Evolutionary conservation across 2,113 vertebrate species (phyloP).

Genomic region (Gasterosteus nipponicus): DNA sequence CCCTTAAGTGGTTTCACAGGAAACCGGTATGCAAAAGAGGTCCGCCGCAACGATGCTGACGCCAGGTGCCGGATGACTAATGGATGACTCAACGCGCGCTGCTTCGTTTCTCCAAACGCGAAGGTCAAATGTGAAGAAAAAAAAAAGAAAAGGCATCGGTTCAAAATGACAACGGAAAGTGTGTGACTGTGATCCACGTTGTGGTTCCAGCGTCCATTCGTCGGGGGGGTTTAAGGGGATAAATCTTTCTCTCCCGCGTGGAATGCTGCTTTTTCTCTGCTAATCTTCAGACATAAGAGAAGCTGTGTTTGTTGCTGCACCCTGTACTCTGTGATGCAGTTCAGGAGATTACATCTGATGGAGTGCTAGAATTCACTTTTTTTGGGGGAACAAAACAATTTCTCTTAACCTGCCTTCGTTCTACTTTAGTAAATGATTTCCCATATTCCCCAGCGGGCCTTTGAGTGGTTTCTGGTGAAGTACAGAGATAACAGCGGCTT

Average conservation of each 20-base stretch:
- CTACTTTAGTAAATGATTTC: neutral
- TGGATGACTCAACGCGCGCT: neutral
- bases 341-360: neutral
- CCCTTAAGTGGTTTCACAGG: neutral
- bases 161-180: neutral
- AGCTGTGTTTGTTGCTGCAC: neutral
- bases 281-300: constrained; percentile 35
- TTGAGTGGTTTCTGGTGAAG: neutral
- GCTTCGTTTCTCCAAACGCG: neutral
- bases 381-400: neutral
- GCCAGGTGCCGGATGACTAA: too few relatives aligned
- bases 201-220: neutral
- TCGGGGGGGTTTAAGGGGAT: constrained; percentile 31
- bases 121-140: too few relatives aligned
- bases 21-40: neutral
- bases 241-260: constrained; percentile 40
- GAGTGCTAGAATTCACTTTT: neutral
- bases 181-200: neutral
- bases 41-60: neutral
- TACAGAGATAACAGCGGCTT: neutral
- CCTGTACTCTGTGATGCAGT: neutral
- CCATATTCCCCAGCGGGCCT: neutral
- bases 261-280: constrained; percentile 31
- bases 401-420: neutral
- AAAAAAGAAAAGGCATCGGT: too few relatives aligned